Conservation (phyloP, 2,888 invertebrate species). For the Physocephala rufipes region DNA sequence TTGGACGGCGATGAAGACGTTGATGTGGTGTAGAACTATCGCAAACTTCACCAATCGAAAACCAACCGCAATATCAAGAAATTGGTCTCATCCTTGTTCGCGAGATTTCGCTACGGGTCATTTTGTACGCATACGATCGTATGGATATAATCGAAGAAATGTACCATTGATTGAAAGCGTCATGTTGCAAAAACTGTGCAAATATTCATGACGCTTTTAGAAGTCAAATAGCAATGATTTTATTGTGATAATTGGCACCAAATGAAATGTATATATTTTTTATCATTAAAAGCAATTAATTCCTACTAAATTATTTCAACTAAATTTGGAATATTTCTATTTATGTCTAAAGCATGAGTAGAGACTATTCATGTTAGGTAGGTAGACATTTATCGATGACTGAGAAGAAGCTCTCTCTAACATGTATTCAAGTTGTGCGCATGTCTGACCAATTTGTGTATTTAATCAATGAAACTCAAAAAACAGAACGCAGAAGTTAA, state of each 20-base stretch:
- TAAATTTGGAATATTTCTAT: constrained; percentile 23
- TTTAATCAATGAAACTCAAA: background rate
- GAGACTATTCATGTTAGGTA: background rate
- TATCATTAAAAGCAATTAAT: no score
- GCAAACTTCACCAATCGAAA: background rate
- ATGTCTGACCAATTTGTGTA: constrained; percentile 52
- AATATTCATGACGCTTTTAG: no score
- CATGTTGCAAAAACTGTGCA: no score
- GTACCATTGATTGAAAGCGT: no score
- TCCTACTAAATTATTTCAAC: no score
- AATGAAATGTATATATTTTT: no score
- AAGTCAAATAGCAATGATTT: no score
- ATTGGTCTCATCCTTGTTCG: background rate
- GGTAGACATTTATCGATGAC: no score
- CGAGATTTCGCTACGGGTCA: background rate
- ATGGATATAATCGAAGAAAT: background rate
- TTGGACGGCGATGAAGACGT: constrained; percentile 52
- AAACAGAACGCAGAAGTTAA: no score
- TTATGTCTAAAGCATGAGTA: constrained; percentile 4
- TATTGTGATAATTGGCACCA: no score
- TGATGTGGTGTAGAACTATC: constrained; percentile 43
- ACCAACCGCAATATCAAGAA: no score
- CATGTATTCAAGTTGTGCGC: no score
- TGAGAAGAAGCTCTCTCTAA: constrained; percentile 13
- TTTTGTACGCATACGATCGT: constrained; percentile 1